Evolutionary conservation across 2,888 invertebrate species (phyloP).

Genomic region (Parnassius smintheus): DNA sequence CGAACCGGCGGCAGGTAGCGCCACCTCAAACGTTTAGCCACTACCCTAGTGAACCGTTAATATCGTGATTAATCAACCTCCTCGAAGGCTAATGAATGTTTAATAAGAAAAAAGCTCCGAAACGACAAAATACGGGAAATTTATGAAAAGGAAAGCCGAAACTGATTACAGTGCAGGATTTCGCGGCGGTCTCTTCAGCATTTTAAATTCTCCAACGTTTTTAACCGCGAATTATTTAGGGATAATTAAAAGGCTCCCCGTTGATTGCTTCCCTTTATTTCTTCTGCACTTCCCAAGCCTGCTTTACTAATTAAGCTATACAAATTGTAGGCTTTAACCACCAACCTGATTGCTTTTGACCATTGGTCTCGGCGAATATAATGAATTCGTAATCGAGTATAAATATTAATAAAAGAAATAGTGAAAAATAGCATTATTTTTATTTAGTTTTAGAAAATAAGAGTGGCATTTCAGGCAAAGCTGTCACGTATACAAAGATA

Average conservation of each 20-base stretch:
- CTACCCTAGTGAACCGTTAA: too few relatives aligned
- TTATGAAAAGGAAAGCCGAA: constrained; percentile 8
- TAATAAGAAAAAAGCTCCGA: neutral
- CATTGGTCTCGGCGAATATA: constrained; percentile 33
- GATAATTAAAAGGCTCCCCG: constrained; percentile 35
- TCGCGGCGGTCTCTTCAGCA: constrained; percentile 8
- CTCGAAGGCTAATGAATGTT: neutral
- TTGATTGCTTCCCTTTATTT: constrained; percentile 35
- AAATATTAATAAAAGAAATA: too few relatives aligned
- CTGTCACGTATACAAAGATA: too few relatives aligned
- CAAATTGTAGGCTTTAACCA: constrained; percentile 57
- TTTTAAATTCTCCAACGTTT: constrained; percentile 28
- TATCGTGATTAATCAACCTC: constrained; percentile 1
- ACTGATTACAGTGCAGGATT: constrained; percentile 17
- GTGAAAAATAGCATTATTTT: too few relatives aligned
- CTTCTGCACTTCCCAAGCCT: constrained; percentile 29
- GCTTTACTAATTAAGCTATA: constrained; percentile 62
- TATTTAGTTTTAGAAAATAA: too few relatives aligned
- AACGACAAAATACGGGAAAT: constrained; percentile 6
- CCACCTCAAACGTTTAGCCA: too few relatives aligned
- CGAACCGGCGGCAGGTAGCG: too few relatives aligned
- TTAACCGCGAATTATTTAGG: constrained; percentile 33
- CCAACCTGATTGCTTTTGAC: constrained; percentile 58
- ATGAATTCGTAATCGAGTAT: too few relatives aligned
- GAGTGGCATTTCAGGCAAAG: too few relatives aligned